Base-by-base conservation (phyloP, 2,888 invertebrate species). In the Aelia acuminata region DNA sequence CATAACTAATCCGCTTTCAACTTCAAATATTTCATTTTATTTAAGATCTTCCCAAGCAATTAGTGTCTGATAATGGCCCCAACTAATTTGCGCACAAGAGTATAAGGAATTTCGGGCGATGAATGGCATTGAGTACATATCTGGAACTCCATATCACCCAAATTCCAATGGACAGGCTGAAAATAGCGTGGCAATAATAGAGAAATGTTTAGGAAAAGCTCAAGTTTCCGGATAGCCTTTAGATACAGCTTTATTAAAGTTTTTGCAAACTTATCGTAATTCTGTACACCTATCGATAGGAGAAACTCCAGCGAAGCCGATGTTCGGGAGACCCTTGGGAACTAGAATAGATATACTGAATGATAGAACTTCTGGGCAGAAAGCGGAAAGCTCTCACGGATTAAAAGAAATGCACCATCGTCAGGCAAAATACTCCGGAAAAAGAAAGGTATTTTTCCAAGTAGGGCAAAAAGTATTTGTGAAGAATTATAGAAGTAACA, bases 341-440 rank as follows among this genome's bases (percentile, higher is more conserved):
- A 57, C 57, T 57, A 57, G 22, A 57, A 88, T 57, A 57, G 57
- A 57, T 57, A n/a, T 57, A 20, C 4, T 57, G 26, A 57, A 57
- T 57, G 13, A 57, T n/a, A 22, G 10, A 26, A 20, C 57, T 3
- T 11, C 11, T 48, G n/a, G 11, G n/a, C 26, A 22, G 11, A 57
- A 26, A 4, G 10, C n/a, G 22, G n/a, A 57, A 57, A 57, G n/a
- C n/a, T 8, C 57, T 57, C 22, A 57, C 20, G 57, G n/a, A 22
- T n/a, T 57, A 3, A 57, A 57, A n/a, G 57, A 57, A 22, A 57
- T 10, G 4, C 43, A 43, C 43, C 7, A 10, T 43, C 43, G 13
- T 10, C 22, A 57, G n/a, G 11, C 13, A 48, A 48, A 48, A 48
- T 10, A 48, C 2, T 11, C 11, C 7, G 11, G 48, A 10, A 11